phyloP scores from a whole-genome alignment of 2,797 vertebrate genomes.

The Typhlichthys eigenmanni region DNA sequence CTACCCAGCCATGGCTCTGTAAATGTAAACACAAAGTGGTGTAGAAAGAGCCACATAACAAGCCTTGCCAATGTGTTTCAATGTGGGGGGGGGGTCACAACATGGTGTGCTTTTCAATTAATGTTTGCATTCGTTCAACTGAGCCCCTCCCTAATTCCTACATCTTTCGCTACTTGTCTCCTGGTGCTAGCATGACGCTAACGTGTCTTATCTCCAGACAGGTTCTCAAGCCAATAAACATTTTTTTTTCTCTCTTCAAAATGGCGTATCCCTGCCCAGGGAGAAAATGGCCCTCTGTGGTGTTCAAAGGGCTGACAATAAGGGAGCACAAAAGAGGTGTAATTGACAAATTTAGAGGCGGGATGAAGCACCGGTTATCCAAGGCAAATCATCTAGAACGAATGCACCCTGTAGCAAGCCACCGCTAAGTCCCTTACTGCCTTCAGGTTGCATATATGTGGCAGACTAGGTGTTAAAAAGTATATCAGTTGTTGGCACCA shows the following conservation, averaged over 20 bases:
- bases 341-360: constrained; percentile 65
- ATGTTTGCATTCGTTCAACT: constrained; percentile 36
- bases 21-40: no score
- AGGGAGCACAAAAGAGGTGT: constrained; percentile 57
- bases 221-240: constrained; percentile 65
- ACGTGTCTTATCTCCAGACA: constrained; percentile 61
- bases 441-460: constrained; percentile 22
- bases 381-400: constrained; percentile 32
- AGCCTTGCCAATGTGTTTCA: no score
- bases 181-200: constrained; percentile 36
- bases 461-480: constrained; percentile 7
- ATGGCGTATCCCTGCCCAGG: constrained; percentile 48
- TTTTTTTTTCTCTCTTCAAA: constrained; percentile 54
- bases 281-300: constrained; percentile 57
- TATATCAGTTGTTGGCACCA: no score
- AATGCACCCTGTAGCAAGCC: constrained; percentile 36
- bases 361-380: constrained; percentile 46
- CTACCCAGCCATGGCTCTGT: no score
- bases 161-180: not conserved
- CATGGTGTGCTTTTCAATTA: constrained; percentile 31
- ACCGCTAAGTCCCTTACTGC: constrained; percentile 14
- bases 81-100: constrained; percentile 1
- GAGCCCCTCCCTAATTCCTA: constrained; percentile 9
- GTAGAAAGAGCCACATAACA: no score
- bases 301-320: constrained; percentile 41